phyloP scores from a whole-genome alignment of 2,113 vertebrate species.

The Passer montanus region DNA sequence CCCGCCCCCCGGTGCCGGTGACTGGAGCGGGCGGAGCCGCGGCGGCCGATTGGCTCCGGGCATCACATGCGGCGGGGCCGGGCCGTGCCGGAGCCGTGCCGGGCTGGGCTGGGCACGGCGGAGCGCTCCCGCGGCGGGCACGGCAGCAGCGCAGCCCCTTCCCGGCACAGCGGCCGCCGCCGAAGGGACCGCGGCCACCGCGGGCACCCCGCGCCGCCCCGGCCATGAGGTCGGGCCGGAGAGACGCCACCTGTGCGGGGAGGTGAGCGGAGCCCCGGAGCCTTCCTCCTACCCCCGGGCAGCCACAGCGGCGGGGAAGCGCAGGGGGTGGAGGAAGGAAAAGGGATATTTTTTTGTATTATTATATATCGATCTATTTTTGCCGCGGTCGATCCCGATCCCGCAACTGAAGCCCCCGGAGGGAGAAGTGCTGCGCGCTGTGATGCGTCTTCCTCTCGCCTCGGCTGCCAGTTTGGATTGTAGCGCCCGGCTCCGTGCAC shows the following conservation, averaged over 20 bases:
- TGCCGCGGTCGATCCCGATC: neutral
- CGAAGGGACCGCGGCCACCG: neutral
- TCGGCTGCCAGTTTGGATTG: conserved; percentile 80
- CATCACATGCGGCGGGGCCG: conserved; percentile 19
- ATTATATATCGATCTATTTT: neutral
- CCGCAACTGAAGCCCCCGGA: conserved; percentile 42
- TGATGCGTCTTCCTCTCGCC: conserved; percentile 83
- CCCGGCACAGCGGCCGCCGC: neutral
- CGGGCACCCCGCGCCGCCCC: neutral
- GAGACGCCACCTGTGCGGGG: conserved; percentile 13
- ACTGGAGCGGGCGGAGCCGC: neutral
- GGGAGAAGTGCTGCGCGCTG: conserved; percentile 71
- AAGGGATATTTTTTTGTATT: neutral
- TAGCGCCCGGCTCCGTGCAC: conserved; percentile 73
- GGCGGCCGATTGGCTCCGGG: neutral
- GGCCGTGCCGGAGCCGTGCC: neutral
- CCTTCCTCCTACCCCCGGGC: neutral
- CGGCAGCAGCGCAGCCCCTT: conserved; percentile 11
- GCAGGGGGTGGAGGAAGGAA: neutral
- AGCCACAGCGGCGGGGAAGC: neutral
- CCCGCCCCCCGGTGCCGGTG: neutral
- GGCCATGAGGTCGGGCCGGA: conserved; percentile 28
- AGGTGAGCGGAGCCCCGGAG: conserved; percentile 37
- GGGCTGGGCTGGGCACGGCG: neutral
- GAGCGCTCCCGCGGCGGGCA: neutral